phyloP scores from a whole-genome alignment of 1,140 invertebrate genomes.

The Nebria ingens region DNA sequence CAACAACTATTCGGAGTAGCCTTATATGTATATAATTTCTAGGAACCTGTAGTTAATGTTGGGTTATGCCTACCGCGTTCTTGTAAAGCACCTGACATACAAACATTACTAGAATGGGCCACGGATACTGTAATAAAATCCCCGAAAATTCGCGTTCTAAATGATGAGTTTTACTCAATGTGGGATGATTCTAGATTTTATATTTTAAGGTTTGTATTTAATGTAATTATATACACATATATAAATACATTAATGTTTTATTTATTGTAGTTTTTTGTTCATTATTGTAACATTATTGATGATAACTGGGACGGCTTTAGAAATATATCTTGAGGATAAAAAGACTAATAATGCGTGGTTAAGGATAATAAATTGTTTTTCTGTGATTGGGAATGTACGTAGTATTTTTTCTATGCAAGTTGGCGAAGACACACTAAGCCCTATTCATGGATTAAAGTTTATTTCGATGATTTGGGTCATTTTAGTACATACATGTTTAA shows the following conservation, averaged over 20 bases:
- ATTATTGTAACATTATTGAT: neutral
- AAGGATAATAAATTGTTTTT: slow-evolving; percentile 16
- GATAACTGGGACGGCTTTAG: neutral
- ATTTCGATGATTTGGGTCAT: slow-evolving; percentile 36
- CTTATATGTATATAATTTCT: slow-evolving; percentile 14
- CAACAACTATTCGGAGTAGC: too few species aligned
- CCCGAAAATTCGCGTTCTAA: slow-evolving; percentile 20
- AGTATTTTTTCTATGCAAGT: slow-evolving; percentile 26
- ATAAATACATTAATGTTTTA: too few species aligned
- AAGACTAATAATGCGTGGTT: neutral
- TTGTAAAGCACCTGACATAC: slow-evolving; percentile 26
- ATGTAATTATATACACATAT: neutral
- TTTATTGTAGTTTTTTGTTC: neutral
- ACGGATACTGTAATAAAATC: slow-evolving; percentile 14
- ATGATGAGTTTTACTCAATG: slow-evolving; percentile 23
- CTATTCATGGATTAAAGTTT: slow-evolving; percentile 35
- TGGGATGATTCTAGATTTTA: slow-evolving; percentile 28
- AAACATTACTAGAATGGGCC: slow-evolving; percentile 20
- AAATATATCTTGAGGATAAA: neutral
- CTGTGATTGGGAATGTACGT: slow-evolving; percentile 19
- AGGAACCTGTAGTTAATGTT: slow-evolving; percentile 27
- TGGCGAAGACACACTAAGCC: slow-evolving; percentile 31
- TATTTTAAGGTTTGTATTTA: slow-evolving; percentile 25
- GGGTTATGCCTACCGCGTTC: slow-evolving; percentile 31
- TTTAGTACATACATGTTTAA: slow-evolving; percentile 33